Percentiles rank a stretch among this genome's conserved stretches.
These are phyloP conservation scores for Rhabdophis nuchalis DNA, from an alignment of 2,797 vertebrate genomes.

Conservation along the genomic window DNA sequence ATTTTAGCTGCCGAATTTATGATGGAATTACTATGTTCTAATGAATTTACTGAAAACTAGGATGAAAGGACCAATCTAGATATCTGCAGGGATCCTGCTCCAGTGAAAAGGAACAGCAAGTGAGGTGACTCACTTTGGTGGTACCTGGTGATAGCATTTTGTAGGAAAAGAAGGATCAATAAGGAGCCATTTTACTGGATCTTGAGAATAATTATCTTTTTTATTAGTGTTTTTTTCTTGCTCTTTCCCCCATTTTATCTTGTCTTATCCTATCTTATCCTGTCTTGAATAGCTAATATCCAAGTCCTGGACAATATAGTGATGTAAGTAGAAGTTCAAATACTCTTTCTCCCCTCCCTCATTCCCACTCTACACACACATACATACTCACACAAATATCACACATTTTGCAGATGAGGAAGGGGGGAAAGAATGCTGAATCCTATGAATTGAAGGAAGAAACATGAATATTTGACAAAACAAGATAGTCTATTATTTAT, in stretches of 20 bases:
- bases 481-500: not conserved
- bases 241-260: not conserved
- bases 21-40: not conserved
- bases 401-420: not conserved
- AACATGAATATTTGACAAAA: not conserved
- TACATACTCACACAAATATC: not conserved
- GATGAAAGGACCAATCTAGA: not conserved
- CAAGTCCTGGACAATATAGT: not conserved
- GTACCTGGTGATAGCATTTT: not conserved
- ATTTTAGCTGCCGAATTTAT: not conserved
- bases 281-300: not conserved
- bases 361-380: no score
- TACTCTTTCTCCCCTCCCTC: no score
- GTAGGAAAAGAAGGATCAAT: not conserved
- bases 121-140: not conserved
- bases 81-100: not conserved
- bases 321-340: not conserved
- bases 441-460: not conserved
- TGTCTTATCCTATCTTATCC: not conserved
- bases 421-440: not conserved
- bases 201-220: not conserved
- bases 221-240: not conserved
- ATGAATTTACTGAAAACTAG: not conserved
- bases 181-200: not conserved
- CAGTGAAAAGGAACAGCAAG: not conserved